phyloP scores from a whole-genome alignment of 2,888 invertebrate genomes.

The Nemapogon koenigi region DNA sequence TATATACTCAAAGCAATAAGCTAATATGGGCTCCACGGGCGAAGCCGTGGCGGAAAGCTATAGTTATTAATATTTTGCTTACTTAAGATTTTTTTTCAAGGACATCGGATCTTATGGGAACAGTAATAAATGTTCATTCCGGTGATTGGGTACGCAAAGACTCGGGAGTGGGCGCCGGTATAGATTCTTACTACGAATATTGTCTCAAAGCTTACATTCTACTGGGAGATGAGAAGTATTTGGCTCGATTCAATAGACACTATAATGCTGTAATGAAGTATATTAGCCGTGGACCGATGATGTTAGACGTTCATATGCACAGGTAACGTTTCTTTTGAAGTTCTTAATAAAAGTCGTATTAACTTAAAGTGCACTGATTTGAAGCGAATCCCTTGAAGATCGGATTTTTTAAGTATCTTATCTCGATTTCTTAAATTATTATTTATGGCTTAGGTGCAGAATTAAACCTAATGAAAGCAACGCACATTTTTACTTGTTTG shows the following conservation, averaged over 20 bases:
- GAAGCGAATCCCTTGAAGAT: no score
- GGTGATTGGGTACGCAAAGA: constrained; percentile 98
- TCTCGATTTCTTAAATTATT: no score
- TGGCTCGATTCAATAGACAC: constrained; percentile 93
- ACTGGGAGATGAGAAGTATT: constrained; percentile 90
- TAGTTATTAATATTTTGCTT: no score
- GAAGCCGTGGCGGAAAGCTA: no score
- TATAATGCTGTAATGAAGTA: constrained; percentile 98
- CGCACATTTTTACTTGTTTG: no score
- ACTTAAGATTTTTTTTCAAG: constrained; percentile 22
- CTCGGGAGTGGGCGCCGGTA: constrained; percentile 98
- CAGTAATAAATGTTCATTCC: constrained; percentile 95
- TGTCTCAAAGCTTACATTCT: constrained; percentile 96
- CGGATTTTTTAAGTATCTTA: no score
- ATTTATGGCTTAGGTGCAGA: no score
- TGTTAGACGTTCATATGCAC: constrained; percentile 96
- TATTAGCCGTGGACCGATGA: constrained; percentile 92
- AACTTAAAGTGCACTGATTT: no score
- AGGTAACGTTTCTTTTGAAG: constrained; percentile 49
- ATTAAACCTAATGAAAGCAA: no score
- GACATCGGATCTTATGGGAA: constrained; percentile 91
- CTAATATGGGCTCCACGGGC: no score
- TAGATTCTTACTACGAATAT: constrained; percentile 99
- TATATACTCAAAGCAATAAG: no score
- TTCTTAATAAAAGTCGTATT: no score